phyloP scores from a whole-genome alignment of 2,888 invertebrate species.

The Agrotis puta region DNA sequence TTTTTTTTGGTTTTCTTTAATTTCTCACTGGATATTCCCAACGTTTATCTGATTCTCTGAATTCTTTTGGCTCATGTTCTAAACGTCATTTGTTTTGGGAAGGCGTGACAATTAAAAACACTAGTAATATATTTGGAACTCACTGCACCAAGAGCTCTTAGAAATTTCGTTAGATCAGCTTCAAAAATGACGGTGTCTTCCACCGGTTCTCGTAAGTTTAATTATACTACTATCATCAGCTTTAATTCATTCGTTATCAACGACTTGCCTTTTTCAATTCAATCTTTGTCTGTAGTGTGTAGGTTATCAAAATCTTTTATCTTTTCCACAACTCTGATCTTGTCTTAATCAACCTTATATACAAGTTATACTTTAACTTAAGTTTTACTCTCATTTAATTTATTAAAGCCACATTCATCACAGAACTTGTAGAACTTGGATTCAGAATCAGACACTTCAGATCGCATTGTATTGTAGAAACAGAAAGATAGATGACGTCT shows the following conservation, averaged over 20 bases:
- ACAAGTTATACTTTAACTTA: background rate
- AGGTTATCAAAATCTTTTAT: conserved; percentile 1
- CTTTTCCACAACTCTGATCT: background rate
- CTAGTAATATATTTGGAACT: conserved; percentile 7
- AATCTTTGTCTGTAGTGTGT: no score
- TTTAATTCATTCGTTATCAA: background rate
- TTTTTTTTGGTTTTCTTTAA: conserved; percentile 4
- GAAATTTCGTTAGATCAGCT: background rate
- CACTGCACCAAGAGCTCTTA: background rate
- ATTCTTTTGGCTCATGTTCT: background rate
- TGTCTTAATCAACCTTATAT: background rate
- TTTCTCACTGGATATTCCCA: background rate
- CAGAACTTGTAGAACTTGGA: background rate
- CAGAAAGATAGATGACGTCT: conserved; percentile 11
- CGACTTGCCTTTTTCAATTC: no score
- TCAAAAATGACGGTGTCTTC: conserved; percentile 16
- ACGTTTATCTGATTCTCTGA: background rate
- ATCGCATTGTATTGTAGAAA: conserved; percentile 35
- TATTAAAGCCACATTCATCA: conserved; percentile 1
- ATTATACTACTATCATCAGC: no score
- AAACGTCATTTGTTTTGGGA: background rate
- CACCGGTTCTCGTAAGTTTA: conserved; percentile 21
- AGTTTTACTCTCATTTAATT: conserved; percentile 2
- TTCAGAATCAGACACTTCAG: conserved; percentile 15
- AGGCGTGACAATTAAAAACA: no score